Evolutionary conservation across 2,113 vertebrate genomes (phyloP), one percentile per base, ranked within the genome.

Genomic region (Poeciliopsis occidentalis): DNA sequence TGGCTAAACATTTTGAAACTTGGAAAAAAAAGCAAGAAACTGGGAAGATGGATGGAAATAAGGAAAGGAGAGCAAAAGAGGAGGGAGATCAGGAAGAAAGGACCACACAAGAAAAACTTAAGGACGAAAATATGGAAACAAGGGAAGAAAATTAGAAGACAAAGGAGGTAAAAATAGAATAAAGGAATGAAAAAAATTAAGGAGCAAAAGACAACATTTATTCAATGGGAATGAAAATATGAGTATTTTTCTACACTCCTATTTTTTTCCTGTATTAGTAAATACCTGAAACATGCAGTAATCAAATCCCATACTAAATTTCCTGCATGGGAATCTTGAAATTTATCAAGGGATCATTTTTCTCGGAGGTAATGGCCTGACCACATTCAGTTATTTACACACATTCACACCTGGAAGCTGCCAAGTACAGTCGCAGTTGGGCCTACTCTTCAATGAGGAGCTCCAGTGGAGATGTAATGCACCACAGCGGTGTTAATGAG

Each of bases 331-430:
- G 22, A 54, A 54, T 22, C 51, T 22, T 54, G 22, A 22, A 54
- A 54, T 54, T 54, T 17, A 34, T 51, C 22, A 3, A 32, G 62
- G 4, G 5, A 24, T 3, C 24, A 6, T 65, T 65, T 73, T 13
- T n/a, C 29, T 64, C 1, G 32, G 61, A 29, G 24, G 44, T 54
- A 47, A 64, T 24, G 62, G 4, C 70, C 17, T 47, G 70, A 63
- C 30, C 37, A 44, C 32, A 70, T 60, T 26, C 26, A 71, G 8
- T 26, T n/a, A 27, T 34, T 57, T 39, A 22, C 31, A 60, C 51
- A 63, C 24, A 22, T 74, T 66, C 15, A 66, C 44, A 57, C 41
- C 47, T 74, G n/a, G 67, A 60, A 69, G 67, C 67, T 54, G 67
- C 67, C 44, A 54, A 69, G 31, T 26, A 4, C 30, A 57, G 67